Conservation (phyloP, 2,113 vertebrate genomes). For the Austrofundulus limnaeus region DNA sequence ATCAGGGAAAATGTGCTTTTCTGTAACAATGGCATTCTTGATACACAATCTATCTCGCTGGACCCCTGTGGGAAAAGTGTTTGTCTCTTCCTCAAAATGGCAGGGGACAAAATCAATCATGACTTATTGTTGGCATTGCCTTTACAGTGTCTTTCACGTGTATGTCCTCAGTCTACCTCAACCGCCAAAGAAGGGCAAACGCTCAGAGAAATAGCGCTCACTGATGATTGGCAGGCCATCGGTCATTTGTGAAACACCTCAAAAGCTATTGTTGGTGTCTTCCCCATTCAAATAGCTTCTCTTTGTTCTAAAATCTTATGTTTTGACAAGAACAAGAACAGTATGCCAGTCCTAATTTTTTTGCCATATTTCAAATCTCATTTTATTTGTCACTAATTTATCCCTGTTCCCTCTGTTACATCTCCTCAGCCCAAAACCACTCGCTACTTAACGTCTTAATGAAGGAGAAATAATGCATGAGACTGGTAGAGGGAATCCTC, state of each 20-base stretch:
- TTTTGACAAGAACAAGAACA: conserved; percentile 38
- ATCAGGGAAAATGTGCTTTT: conserved; percentile 72
- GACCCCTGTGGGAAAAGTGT: conserved; percentile 60
- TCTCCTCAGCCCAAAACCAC: conserved; percentile 22
- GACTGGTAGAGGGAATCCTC: conserved; percentile 34
- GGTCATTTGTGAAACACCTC: conserved; percentile 50
- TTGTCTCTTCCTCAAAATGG: conserved; percentile 59
- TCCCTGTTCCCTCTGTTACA: conserved; percentile 32
- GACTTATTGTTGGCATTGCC: conserved; percentile 69
- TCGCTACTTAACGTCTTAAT: conserved; percentile 47
- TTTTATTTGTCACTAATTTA: conserved; percentile 38
- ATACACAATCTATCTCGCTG: conserved; percentile 66
- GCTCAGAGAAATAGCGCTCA: conserved; percentile 37
- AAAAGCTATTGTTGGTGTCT: conserved; percentile 46
- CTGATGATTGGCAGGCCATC: conserved; percentile 55
- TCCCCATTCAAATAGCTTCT: conserved; percentile 44
- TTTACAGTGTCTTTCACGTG: conserved; percentile 65
- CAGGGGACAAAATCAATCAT: conserved; percentile 75
- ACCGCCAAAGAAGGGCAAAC: conserved; percentile 53
- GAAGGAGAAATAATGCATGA: conserved; percentile 69
- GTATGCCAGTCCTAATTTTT: conserved; percentile 47
- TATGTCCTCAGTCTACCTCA: conserved; percentile 57
- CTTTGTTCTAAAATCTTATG: conserved; percentile 51
- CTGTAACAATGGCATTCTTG: conserved; percentile 63
- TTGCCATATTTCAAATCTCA: conserved; percentile 18